Percentiles rank a stretch among this genome's conserved stretches.
These are phyloP conservation scores for Nothocercus nigrocapillus DNA, from an alignment of 2,113 vertebrate species.

Conservation along the genomic window DNA sequence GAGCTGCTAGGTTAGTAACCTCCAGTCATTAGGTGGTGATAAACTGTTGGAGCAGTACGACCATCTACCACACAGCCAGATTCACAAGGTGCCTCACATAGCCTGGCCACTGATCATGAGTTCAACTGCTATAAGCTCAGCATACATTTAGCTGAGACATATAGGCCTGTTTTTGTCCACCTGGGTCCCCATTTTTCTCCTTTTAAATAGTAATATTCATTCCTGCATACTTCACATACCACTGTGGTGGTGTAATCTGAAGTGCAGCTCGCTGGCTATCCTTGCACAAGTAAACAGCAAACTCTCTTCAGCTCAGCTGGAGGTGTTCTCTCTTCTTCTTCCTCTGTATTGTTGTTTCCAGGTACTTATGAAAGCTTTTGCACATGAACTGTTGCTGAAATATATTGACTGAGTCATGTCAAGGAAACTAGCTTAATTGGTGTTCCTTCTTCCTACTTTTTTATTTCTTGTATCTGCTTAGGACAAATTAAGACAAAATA, in stretches of 20 bases:
- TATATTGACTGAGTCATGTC: neutral
- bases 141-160: neutral
- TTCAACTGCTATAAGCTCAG: neutral
- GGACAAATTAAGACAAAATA: neutral
- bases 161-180: neutral
- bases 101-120: neutral
- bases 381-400: neutral
- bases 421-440: slow-evolving; percentile 12
- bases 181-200: neutral
- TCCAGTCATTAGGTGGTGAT: neutral
- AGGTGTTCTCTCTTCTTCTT: neutral
- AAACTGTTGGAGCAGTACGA: neutral
- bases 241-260: neutral
- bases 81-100: neutral
- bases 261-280: neutral
- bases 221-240: neutral
- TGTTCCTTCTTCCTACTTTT: neutral
- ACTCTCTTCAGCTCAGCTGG: neutral
- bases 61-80: neutral
- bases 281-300: neutral
- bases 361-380: neutral
- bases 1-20: neutral
- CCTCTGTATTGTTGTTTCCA: neutral
- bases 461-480: slow-evolving; percentile 23
- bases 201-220: neutral